Evolutionary conservation across 2,797 vertebrate genomes (phyloP), one percentile per base, ranked within the genome.

Genomic region (Neoniphon sammara): DNA sequence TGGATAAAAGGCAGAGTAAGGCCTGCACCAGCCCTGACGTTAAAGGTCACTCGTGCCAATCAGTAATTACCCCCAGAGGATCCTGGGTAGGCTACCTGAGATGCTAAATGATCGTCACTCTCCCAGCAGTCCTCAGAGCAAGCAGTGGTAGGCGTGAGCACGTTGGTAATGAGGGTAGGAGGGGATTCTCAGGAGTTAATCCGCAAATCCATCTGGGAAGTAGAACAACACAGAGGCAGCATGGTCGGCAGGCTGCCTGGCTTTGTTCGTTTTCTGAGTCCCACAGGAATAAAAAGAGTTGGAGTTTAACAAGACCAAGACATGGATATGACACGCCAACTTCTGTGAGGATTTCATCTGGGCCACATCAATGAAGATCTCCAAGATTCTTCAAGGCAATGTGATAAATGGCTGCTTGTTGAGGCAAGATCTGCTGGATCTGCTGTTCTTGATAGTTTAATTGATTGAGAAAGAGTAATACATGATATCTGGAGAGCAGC

Each of bases 181-280:
- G 91, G 88, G 77, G 92, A 93, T 93, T 93, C 90, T 84, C 77
- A 49, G 54, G 79, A 85, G 80, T 91, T 93, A 93, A 94, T 93
- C 93, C 88, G 34, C 79, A 87, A 89, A 90, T 93, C 93, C 91
- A 93, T 87, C 87, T 86, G 86, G 72, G 77, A 86, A 77, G 85
- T 80, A 82, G 85, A 90, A 88, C 89, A 86, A 90, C 84, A 84
- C 81, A 65, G 64, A 84, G 54, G 78, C 79, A 30, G 62, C 42
- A 36, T 85, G 86, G 70, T 84, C 18, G 23, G 59, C 50, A 56
- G 78, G 53, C 86, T 80, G 78, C 12, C 1, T 31, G 55, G 57
- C 87, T 90, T 86, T 88, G 83, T 90, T 90, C 74, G 65, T 52
- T 60, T 10, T 42, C 50, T 27, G 54, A 66, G 11, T 73, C 44